Conservation (phyloP, 2,797 vertebrate species). For the Acanthopagrus latus region DNA sequence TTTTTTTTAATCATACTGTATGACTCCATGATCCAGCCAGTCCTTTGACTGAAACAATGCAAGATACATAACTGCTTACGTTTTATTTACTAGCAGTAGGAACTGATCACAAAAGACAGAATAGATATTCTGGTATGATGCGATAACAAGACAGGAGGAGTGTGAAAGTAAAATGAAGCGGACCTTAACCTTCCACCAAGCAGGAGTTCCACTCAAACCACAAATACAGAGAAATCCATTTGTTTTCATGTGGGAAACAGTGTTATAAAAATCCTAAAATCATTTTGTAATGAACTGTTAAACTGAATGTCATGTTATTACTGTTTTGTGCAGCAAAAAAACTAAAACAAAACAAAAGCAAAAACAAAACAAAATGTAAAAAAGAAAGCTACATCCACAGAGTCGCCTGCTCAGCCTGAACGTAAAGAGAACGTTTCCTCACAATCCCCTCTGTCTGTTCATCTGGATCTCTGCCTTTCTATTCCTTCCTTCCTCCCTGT, state of each 20-base stretch:
- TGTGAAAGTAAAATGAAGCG: not conserved
- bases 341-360: rapidly evolving
- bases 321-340: not conserved
- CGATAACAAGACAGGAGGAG: not conserved
- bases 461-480: not conserved
- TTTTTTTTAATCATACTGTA: no score
- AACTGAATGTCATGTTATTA: not conserved
- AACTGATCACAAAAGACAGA: no score
- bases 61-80: no score
- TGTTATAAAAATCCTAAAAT: not conserved
- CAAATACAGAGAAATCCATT: not conserved
- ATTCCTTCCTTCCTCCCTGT: not conserved
- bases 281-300: not conserved
- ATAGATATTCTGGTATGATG: not conserved
- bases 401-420: not conserved
- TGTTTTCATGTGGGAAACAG: not conserved
- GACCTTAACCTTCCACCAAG: no score
- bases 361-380: no score
- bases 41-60: no score
- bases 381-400: not conserved
- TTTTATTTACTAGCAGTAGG: no score
- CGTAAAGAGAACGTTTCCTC: not conserved
- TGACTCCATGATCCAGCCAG: no score
- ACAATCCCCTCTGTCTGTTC: not conserved
- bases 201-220: not conserved